phyloP scores from a whole-genome alignment of 2,113 vertebrate species.

The Smithornis capensis region DNA sequence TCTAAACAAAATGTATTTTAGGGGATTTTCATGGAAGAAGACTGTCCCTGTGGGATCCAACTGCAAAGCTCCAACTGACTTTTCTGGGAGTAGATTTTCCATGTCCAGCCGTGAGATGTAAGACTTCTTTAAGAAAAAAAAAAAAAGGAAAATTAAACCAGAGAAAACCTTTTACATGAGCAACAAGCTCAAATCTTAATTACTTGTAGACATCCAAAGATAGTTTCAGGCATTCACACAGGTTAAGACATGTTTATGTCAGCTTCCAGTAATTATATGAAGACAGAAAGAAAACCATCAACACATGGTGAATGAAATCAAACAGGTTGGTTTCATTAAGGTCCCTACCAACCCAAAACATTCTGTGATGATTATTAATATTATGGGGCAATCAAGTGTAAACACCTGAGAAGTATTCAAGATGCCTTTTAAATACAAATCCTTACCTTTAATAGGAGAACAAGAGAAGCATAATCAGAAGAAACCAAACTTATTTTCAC shows the following conservation, averaged over 20 bases:
- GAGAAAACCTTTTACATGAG: not conserved
- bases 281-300: not conserved
- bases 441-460: no score
- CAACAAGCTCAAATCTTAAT: not conserved
- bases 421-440: no score
- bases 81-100: not conserved
- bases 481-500: not conserved
- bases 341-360: no score
- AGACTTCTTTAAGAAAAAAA: not conserved
- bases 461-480: not conserved
- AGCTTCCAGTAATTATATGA: constrained; percentile 21
- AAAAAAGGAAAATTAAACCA: not conserved
- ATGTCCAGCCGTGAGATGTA: not conserved
- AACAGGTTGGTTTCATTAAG: no score
- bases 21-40: not conserved
- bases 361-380: no score
- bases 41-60: not conserved
- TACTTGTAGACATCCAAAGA: not conserved
- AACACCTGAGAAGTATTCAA: no score
- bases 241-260: not conserved
- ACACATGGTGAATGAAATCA: not conserved
- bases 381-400: no score
- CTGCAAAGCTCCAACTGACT: not conserved
- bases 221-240: not conserved
- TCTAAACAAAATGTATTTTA: not conserved